Base-by-base conservation (phyloP, 2,797 vertebrate genomes). In the Amblyraja radiata region DNA sequence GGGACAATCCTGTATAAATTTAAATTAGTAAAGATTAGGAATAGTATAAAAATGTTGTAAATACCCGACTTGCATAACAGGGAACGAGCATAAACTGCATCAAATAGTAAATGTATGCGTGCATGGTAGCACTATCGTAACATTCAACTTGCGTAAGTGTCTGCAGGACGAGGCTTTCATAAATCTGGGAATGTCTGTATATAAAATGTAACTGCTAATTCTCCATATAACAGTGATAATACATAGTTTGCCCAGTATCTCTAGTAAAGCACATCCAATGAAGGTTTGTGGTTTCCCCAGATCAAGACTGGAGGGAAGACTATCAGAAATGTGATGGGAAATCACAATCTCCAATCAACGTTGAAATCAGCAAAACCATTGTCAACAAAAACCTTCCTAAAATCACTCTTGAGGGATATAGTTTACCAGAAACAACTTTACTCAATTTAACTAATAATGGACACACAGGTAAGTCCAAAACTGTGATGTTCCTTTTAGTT, bases 271-370 rank as follows among this genome's bases (percentile, higher is more conserved):
- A 61, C 21, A 58, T 61, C 81, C 46, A 13, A 74, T 58, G 21
- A 36, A 74, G 18, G 23, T 23, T 25, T 25, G 8, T 91, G 71
- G 10, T 91, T 74, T 25, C 10, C 36, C 74, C 68, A 91, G 90
- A 74, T 91, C 68, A 91, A 73, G 23, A 91, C 68, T 91, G 90
- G 90, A 74, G 10, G 9, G 16, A 91, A 91, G 4, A 10, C 68
- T 74, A 54, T 46, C 2, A 7, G 6, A 0, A 21, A 14, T 98
- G 97, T 0, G 94, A 93, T 0, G 96, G 96, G 77, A 95, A 93
- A 63, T 93, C 94, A 93, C 97, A 98, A 92, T 98, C 97, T 0
- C 97, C 97, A 0, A 96, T 98, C 93, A 95, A 97, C 79, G 95
- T 98, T 1, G 94, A 96, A 23, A 96, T 94, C 0, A 36, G 93